Percentiles rank a stretch among this genome's conserved stretches.
Conservation (phyloP, 2,113 vertebrate species). For the Entelurus aequoreus region DNA sequence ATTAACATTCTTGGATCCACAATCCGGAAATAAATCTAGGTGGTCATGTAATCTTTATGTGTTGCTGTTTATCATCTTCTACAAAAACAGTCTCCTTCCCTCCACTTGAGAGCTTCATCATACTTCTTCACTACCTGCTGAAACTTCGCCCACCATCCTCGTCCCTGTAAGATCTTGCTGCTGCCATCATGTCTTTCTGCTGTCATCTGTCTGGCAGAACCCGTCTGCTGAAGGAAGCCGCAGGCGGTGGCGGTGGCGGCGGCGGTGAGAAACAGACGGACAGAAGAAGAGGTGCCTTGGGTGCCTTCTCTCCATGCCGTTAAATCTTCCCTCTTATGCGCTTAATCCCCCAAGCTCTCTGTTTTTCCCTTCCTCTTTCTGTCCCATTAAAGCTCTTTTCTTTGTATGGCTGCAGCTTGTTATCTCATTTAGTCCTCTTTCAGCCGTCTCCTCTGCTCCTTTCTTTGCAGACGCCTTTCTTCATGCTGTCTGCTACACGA, state of each 20-base stretch:
- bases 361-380: slow-evolving; percentile 23
- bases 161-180: background rate
- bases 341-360: slow-evolving; percentile 13
- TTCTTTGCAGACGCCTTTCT: background rate
- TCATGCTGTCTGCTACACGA: background rate
- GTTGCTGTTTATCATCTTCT: background rate
- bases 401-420: slow-evolving; percentile 22
- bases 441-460: background rate
- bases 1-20: too few species aligned
- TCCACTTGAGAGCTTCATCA: slow-evolving; percentile 2
- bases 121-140: slow-evolving; percentile 7
- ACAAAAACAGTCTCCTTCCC: background rate
- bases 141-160: background rate
- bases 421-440: slow-evolving; percentile 10
- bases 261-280: slow-evolving; percentile 4
- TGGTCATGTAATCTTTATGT: background rate
- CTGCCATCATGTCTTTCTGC: slow-evolving; percentile 14
- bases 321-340: slow-evolving; percentile 23
- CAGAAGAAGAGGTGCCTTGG: slow-evolving; percentile 16
- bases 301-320: slow-evolving; percentile 18
- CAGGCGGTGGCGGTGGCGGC: slow-evolving; percentile 8
- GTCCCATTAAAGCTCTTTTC: slow-evolving; percentile 29
- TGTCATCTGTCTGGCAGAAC: slow-evolving; percentile 29
- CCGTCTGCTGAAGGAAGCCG: slow-evolving; percentile 11
- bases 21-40: too few species aligned